These are phyloP conservation scores for Anthoscopus minutus DNA, from an alignment of 2,113 vertebrate species.

Conservation along the genomic window DNA sequence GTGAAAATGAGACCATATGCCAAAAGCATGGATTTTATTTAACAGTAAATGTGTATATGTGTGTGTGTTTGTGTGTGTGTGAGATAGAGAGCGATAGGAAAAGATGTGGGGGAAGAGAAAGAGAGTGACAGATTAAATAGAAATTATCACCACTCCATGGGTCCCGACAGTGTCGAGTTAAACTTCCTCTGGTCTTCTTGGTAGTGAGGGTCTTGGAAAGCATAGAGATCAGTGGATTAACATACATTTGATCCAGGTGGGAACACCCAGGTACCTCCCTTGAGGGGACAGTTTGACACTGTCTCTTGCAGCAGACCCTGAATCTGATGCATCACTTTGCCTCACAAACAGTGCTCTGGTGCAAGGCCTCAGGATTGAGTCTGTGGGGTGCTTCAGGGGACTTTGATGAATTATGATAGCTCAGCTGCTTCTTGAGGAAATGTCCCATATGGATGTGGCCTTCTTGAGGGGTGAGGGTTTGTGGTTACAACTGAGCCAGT, in stretches of 20 bases:
- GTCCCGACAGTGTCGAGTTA: neutral
- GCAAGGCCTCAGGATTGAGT: neutral
- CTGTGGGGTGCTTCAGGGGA: no score
- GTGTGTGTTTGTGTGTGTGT: neutral
- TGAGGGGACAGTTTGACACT: neutral
- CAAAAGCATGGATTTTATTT: neutral
- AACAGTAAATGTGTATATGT: neutral
- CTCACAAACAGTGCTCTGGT: neutral
- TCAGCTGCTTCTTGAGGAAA: neutral
- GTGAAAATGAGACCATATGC: neutral
- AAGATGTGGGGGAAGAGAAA: neutral
- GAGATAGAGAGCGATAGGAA: no score
- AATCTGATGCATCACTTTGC: neutral
- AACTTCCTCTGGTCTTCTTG: neutral
- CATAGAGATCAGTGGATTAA: neutral
- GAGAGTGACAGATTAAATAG: neutral
- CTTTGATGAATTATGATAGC: neutral
- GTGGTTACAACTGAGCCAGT: neutral
- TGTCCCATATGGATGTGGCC: neutral
- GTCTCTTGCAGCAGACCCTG: neutral
- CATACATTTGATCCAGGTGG: neutral
- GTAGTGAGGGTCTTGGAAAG: neutral
- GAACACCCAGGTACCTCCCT: neutral
- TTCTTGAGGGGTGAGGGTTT: rapidly evolving
- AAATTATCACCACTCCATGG: neutral